Base-by-base conservation (phyloP, 2,888 invertebrate genomes). In the Pyrocoelia pectoralis region DNA sequence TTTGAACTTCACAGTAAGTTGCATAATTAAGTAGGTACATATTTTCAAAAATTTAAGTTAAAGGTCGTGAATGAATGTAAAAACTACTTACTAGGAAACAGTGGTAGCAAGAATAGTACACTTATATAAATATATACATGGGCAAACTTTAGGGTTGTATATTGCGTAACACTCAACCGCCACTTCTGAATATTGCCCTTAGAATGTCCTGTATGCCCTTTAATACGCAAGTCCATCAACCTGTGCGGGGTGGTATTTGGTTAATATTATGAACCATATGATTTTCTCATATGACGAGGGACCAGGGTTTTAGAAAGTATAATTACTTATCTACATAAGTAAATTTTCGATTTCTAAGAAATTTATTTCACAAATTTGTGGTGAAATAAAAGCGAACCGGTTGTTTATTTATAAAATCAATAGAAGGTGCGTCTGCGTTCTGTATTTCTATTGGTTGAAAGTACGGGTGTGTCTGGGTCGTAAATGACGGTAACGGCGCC, bases 381-480 rank as follows among this genome's bases (percentile, higher is more conserved):
- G 6, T 6, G 24, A 24, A 24, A 6, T 6, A 6, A 6, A 24
- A 24, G 6, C 2, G 52, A 60, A 48, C 55, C 13, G 43, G 55
- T 14, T 43, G 12, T 33, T 57, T 68, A 61, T 66, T 6, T 61
- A 63, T 64, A 63, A 48, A 56, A 67, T 58, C 55, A 40, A 54
- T 66, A 61, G 60, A 61, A 56, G 68, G 64, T 61, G 57, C 60
- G 68, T n/a, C 60, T 41, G 9, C 9, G 33, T 28, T n/a, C 40
- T 13, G 51, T 10, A 4, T 10, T 33, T 14, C 38, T 15, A 68
- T 68, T 68, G 68, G 68, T 62, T 15, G 50, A 41, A 13, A 49
- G 19, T 14, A 57, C 46, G 65, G 68, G 68, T 66, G 68, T 68
- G 68, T 66, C 50, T 40, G 53, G 55, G 40, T 41, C 56, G 38